Evolutionary conservation across 2,888 invertebrate species (phyloP).

Genomic region (Dysmachus trigonus): DNA sequence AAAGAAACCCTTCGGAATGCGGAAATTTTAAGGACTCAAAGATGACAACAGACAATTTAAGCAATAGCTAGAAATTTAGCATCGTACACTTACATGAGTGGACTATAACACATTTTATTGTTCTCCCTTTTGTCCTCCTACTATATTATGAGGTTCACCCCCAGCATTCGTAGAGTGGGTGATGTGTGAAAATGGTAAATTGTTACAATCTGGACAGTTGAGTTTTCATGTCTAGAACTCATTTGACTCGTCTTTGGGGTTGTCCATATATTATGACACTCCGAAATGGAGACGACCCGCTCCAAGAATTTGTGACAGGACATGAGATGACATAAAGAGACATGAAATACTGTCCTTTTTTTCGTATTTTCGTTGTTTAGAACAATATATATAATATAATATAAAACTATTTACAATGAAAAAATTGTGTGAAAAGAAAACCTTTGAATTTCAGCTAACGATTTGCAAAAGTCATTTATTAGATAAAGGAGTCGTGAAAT

Average conservation of each 20-base stretch:
- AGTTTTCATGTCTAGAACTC: not conserved
- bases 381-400: too few species aligned
- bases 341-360: too few species aligned
- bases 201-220: not conserved
- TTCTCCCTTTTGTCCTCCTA: not conserved
- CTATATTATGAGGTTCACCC: not conserved
- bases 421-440: too few species aligned
- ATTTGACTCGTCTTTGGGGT: not conserved
- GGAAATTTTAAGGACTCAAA: not conserved
- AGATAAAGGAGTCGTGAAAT: too few species aligned
- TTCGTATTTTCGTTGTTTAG: too few species aligned
- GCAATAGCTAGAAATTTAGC: not conserved
- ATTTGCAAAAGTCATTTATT: too few species aligned
- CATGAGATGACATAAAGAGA: not conserved
- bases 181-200: not conserved
- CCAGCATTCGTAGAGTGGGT: not conserved
- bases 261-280: not conserved
- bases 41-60: not conserved
- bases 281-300: not conserved
- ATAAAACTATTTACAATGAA: too few species aligned
- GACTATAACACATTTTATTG: not conserved
- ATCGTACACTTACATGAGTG: not conserved
- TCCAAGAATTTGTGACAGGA: not conserved
- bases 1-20: not conserved
- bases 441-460: too few species aligned